Conservation (phyloP, 2,113 vertebrate genomes). For the Tangachromis dhanisi region DNA sequence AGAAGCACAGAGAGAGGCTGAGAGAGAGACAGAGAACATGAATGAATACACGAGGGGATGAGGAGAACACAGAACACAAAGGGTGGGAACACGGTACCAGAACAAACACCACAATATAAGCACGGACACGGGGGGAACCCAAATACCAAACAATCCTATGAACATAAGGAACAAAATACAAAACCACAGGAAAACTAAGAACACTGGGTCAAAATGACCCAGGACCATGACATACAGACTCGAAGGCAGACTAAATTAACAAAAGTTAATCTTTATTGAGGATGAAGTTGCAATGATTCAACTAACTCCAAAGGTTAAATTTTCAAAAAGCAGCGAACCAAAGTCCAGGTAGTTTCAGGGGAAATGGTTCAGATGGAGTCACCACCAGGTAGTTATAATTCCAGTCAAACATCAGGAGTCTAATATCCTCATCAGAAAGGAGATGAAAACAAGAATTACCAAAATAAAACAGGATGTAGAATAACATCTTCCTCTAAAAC, state of each 20-base stretch:
- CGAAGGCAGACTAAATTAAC: background rate
- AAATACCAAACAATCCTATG: too few relatives aligned
- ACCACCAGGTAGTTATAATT: background rate
- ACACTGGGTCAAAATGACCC: too few relatives aligned
- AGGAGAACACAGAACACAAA: too few relatives aligned
- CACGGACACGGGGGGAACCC: too few relatives aligned
- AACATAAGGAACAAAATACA: too few relatives aligned
- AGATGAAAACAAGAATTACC: background rate
- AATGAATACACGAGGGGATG: too few relatives aligned
- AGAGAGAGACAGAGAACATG: too few relatives aligned
- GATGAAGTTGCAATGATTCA: background rate
- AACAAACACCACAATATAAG: too few relatives aligned
- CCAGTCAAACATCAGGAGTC: background rate
- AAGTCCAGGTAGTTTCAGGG: background rate
- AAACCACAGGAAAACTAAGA: too few relatives aligned
- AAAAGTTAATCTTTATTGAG: background rate
- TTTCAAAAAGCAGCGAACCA: accelerated
- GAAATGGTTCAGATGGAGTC: background rate
- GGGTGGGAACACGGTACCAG: too few relatives aligned
- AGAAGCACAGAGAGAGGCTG: too few relatives aligned
- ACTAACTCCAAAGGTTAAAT: accelerated
- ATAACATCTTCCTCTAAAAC: background rate
- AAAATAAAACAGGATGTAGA: background rate
- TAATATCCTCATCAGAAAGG: background rate
- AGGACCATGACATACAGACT: too few relatives aligned